phyloP scores from a whole-genome alignment of 1,140 invertebrate genomes.

The Pogonomyrmex californicus region DNA sequence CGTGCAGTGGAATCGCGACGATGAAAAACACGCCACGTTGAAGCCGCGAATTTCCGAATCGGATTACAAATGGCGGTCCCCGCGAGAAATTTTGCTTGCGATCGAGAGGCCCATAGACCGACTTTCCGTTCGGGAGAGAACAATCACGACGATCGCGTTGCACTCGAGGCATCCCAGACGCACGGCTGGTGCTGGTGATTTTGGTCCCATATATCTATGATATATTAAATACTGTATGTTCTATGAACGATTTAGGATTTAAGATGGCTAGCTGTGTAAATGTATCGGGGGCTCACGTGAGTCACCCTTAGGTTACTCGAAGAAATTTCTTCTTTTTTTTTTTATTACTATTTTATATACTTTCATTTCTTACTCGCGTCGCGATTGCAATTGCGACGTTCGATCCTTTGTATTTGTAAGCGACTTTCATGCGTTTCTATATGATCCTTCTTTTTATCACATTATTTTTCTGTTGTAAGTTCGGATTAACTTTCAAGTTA shows the following conservation, averaged over 20 bases:
- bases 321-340: constrained; percentile 59
- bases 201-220: constrained; percentile 98
- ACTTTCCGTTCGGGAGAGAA: neutral
- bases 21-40: constrained; percentile 60
- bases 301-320: constrained; percentile 75
- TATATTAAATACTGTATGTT: constrained; percentile 96
- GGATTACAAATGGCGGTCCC: neutral
- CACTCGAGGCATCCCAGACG: constrained; percentile 64
- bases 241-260: constrained; percentile 92
- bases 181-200: constrained; percentile 90
- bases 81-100: constrained; percentile 53
- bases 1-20: constrained; percentile 53
- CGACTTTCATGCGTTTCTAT: neutral
- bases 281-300: constrained; percentile 80
- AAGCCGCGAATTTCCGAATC: constrained; percentile 4
- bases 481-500: constrained; percentile 1
- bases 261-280: constrained; percentile 68
- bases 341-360: neutral
- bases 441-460: neutral
- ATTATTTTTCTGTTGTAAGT: neutral
- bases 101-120: constrained; percentile 33
- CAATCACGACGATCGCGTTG: constrained; percentile 61
- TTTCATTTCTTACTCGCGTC: neutral
- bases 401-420: neutral
- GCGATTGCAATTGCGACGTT: neutral